Conservation (phyloP, 2,113 vertebrate species). For the Cebus imitator region DNA sequence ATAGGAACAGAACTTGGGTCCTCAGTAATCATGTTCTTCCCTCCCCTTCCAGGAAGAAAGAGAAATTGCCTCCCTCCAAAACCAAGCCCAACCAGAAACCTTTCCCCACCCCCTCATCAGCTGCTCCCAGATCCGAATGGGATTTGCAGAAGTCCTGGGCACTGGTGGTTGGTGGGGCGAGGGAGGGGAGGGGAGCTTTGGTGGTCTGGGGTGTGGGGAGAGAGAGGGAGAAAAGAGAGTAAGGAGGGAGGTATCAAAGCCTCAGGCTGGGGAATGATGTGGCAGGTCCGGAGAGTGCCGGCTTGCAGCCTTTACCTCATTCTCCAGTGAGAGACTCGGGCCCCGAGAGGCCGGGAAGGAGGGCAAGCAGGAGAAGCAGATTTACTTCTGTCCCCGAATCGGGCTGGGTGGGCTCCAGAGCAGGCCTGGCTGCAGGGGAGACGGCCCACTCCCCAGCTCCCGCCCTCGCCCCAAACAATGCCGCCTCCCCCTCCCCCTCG, state of each 20-base stretch:
- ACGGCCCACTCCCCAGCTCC: conserved; percentile 75
- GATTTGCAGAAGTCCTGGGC: conserved; percentile 70
- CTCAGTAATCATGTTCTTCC: conserved; percentile 37
- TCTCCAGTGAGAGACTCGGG: conserved; percentile 6
- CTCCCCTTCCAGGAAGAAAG: conserved; percentile 68
- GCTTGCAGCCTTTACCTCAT: conserved; percentile 33
- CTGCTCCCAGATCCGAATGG: conserved; percentile 63
- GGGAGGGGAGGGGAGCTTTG: conserved; percentile 30
- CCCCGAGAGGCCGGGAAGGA: not conserved
- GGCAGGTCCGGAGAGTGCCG: conserved; percentile 27
- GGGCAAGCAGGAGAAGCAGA: not conserved
- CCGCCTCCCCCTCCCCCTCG: conserved; percentile 76
- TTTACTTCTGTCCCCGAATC: conserved; percentile 35
- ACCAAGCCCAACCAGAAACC: conserved; percentile 73
- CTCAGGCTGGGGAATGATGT: conserved; percentile 59
- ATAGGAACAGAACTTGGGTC: conserved; percentile 47
- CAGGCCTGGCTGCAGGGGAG: conserved; percentile 37
- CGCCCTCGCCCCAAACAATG: conserved; percentile 79
- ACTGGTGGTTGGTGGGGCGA: conserved; percentile 47
- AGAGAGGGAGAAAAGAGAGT: not conserved
- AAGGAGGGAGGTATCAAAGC: not conserved
- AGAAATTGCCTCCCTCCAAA: conserved; percentile 52
- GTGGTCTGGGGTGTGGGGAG: not conserved
- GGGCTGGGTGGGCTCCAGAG: conserved; percentile 60
- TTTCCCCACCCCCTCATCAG: conserved; percentile 74